Base-by-base conservation (phyloP, 2,888 invertebrate genomes). In the Cataglyphis altisquamis region DNA sequence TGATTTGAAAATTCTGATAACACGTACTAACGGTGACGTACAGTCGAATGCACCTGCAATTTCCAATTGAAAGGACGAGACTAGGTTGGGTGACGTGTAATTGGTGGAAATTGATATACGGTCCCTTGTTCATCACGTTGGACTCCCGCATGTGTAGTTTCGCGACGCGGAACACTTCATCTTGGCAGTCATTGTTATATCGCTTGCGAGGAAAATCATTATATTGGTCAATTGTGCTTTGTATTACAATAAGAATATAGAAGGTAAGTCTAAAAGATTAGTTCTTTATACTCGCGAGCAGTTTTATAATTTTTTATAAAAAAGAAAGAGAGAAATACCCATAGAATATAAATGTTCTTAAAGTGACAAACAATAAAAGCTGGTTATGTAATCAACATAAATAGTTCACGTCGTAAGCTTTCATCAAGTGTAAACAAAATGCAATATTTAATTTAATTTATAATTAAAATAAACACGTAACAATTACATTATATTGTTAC, bases 91-190 rank as follows among this genome's bases (percentile, higher is more conserved):
- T 60, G 70, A 66, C 66, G 64, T 78, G 78, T 86, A 89, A 89
- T 89, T 90, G 82, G 57, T 88, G 84, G 84, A 85, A 90, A 89
- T 89, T 89, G 84, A 86, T 86, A 90, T 82, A 66, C 72, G 52
- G 77, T 82, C 68, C 66, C 55, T 29, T 45, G 39, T 73, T 41
- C 72, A 52, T 66, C 62, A 45, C 60, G 80, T 64, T 41, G 78
- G 36, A 29, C 45, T 41, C 12, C 12, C 41, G 55, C 32, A 82
- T 66, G 68, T 82, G 80, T 66, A 62, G 62, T 21, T 25, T 29
- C 48, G 75, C 48, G 63, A 60, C 77, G 82, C 68, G 73, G 80
- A 72, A 66, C 72, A 73, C 84, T 87, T 85, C 82, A 85, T 82
- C 85, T 83, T 41, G 82, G 66, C 77, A 68, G 88, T 68, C 82